These are phyloP conservation scores for Typhlichthys subterraneus DNA, from an alignment of 2,797 vertebrate species.

Conservation along the genomic window DNA sequence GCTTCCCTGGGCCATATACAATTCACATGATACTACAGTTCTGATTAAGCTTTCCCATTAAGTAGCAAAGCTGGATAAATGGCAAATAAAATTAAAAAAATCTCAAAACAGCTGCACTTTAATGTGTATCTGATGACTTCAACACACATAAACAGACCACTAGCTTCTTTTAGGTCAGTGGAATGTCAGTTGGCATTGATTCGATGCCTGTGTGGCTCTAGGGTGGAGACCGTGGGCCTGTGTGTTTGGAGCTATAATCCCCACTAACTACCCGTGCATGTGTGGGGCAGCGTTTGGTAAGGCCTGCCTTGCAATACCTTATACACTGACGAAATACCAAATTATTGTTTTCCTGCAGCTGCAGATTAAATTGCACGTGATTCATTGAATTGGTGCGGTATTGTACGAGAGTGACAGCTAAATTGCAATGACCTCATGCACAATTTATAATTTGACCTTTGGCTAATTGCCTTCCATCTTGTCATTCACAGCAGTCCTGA, in stretches of 20 bases:
- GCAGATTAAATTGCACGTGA: background rate
- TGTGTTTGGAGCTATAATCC: conserved; percentile 38
- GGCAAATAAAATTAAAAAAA: too few species aligned
- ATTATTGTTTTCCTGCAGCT: conserved; percentile 24
- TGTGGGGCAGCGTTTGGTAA: conserved; percentile 27
- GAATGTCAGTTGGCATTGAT: conserved; percentile 31
- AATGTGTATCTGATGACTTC: too few species aligned
- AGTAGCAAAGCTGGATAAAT: too few species aligned
- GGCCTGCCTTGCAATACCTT: conserved; percentile 29
- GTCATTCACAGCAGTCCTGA: conserved; percentile 36
- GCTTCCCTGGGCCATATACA: too few species aligned
- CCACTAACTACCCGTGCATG: conserved; percentile 18
- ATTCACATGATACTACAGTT: too few species aligned
- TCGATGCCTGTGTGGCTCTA: conserved; percentile 37
- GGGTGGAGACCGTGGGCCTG: conserved; percentile 20
- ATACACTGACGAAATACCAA: conserved; percentile 17
- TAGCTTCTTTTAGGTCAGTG: conserved; percentile 4
- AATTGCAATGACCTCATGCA: conserved; percentile 33
- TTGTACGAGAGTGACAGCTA: conserved; percentile 16
- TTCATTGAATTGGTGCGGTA: conserved; percentile 16
- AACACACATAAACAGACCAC: background rate
- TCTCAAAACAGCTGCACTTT: too few species aligned
- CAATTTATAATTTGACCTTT: conserved; percentile 4
- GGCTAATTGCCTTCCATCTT: conserved; percentile 22
- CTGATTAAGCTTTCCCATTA: too few species aligned